These are phyloP conservation scores for Stomatorhinus walkeri DNA, from an alignment of 2,797 vertebrate species.

Conservation along the genomic window DNA sequence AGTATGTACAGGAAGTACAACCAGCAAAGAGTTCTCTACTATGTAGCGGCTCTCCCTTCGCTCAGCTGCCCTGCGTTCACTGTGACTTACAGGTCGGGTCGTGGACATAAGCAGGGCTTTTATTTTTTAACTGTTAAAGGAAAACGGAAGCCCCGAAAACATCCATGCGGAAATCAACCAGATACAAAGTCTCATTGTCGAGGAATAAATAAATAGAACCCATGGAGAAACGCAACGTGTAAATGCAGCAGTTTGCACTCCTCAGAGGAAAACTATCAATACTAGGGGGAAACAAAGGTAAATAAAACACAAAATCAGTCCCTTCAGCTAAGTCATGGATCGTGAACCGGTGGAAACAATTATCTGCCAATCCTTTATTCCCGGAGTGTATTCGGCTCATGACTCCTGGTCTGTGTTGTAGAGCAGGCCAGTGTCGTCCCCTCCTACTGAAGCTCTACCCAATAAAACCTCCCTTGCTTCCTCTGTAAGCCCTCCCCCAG, in stretches of 20 bases:
- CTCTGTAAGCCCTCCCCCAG: not conserved
- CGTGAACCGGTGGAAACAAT: not conserved
- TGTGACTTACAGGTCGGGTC: not conserved
- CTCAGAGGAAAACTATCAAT: not conserved
- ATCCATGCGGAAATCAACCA: not conserved
- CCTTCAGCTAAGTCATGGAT: not conserved
- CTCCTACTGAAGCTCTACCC: not conserved
- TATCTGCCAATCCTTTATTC: not conserved
- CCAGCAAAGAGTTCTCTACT: not conserved
- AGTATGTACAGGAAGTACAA: not conserved
- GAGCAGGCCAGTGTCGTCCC: not conserved
- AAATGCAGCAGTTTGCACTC: not conserved
- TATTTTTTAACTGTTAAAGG: not conserved
- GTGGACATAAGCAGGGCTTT: not conserved
- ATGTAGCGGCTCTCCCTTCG: not conserved
- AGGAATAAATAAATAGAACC: not conserved
- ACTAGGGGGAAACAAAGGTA: not conserved
- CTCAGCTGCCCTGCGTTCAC: not conserved
- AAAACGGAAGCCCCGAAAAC: not conserved
- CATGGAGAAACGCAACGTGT: not conserved
- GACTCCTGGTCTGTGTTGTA: not conserved
- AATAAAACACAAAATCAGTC: not conserved
- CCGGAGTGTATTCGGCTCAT: not conserved
- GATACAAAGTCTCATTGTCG: not conserved
- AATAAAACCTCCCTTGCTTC: not conserved